phyloP scores from a whole-genome alignment of 2,113 vertebrate species.

The Hippocampus comes region DNA sequence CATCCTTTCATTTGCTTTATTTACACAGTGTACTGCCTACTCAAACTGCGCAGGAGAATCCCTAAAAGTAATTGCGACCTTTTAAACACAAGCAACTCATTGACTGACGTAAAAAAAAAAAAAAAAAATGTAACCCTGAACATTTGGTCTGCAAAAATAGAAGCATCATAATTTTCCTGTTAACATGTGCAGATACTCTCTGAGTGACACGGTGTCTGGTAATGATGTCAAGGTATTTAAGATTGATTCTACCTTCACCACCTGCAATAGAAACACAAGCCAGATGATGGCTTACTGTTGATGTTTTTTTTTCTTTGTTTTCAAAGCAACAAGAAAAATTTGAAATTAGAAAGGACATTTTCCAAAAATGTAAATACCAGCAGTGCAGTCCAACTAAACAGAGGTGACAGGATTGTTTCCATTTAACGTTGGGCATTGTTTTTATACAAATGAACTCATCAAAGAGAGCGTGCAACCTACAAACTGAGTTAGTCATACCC shows the following conservation, averaged over 20 bases:
- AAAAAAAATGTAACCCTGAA: neutral
- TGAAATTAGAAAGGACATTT: neutral
- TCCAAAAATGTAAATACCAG: neutral
- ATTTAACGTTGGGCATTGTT: neutral
- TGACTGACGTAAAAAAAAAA: too few species aligned
- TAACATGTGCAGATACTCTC: neutral
- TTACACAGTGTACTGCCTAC: too few species aligned
- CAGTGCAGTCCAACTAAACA: neutral
- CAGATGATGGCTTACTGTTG: neutral
- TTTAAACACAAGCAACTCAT: too few species aligned
- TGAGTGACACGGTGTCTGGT: neutral
- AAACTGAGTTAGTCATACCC: constrained; percentile 34
- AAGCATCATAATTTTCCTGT: too few species aligned
- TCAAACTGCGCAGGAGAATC: too few species aligned
- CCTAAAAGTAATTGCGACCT: too few species aligned
- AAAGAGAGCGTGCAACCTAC: constrained; percentile 27
- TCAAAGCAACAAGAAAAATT: neutral
- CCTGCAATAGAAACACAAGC: neutral
- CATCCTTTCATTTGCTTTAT: too few species aligned
- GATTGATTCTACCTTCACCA: neutral
- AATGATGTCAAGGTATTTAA: neutral
- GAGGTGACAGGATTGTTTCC: neutral
- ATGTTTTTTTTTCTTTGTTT: too few species aligned
- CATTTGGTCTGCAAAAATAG: neutral
- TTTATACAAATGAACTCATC: constrained; percentile 21